Evolutionary conservation across 2,797 vertebrate genomes (phyloP).

Genomic region (Falco naumanni): DNA sequence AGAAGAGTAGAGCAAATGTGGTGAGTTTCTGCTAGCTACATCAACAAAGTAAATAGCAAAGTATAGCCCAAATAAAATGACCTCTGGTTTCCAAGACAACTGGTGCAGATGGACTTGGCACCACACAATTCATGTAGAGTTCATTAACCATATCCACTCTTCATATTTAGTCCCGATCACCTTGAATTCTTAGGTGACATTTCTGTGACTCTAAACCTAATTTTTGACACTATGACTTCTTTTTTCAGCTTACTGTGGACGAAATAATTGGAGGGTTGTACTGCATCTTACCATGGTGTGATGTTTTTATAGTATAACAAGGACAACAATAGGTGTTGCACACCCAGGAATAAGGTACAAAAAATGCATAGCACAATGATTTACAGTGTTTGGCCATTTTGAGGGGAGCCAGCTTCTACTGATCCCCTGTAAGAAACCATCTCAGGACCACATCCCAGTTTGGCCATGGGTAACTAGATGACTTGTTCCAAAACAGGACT

Average conservation of each 20-base stretch:
- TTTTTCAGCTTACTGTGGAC: not conserved
- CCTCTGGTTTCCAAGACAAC: not conserved
- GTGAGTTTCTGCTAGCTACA: not conserved
- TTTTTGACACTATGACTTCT: not conserved
- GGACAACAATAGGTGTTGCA: not conserved
- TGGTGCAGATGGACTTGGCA: not conserved
- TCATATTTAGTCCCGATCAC: not conserved
- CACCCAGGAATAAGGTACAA: not conserved
- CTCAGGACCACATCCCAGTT: not conserved
- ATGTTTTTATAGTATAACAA: not conserved
- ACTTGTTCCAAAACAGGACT: not conserved
- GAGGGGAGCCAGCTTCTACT: not conserved
- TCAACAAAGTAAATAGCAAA: not conserved
- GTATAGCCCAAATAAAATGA: not conserved
- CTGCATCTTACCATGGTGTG: not conserved
- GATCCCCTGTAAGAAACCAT: not conserved
- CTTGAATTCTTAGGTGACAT: not conserved
- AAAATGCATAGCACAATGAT: not conserved
- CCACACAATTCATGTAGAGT: not conserved
- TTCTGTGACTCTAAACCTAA: not conserved
- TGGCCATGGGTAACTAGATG: not conserved
- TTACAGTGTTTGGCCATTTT: not conserved
- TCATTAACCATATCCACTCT: not conserved
- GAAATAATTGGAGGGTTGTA: not conserved
- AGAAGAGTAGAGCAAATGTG: not conserved